These are phyloP conservation scores for Coccyzus lansbergi DNA, from an alignment of 2,797 vertebrate genomes.

Conservation along the genomic window DNA sequence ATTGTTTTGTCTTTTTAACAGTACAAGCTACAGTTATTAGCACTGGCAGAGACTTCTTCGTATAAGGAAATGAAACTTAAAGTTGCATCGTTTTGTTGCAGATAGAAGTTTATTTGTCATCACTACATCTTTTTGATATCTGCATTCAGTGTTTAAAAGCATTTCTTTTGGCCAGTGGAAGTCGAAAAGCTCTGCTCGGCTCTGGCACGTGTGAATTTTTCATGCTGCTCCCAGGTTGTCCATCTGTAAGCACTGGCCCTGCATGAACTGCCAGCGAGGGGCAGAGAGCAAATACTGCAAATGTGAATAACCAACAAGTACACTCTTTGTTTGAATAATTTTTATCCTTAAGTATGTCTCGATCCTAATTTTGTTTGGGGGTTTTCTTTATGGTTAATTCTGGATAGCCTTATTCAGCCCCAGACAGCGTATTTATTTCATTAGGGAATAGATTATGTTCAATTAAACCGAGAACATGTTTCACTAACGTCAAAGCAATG, in stretches of 20 bases:
- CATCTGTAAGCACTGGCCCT: conserved; percentile 34
- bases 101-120: background rate
- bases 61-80: background rate
- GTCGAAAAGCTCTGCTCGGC: background rate
- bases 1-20: background rate
- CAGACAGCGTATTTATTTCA: background rate
- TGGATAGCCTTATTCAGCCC: background rate
- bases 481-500: background rate
- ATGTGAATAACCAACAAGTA: background rate
- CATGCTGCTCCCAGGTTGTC: conserved; percentile 30
- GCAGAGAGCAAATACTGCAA: background rate
- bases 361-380: too few relatives aligned
- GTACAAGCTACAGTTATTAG: background rate
- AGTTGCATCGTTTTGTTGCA: background rate
- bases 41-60: background rate
- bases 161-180: conserved; percentile 28
- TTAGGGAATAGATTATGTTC: background rate
- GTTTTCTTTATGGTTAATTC: background rate
- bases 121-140: background rate
- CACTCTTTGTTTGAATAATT: background rate
- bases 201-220: background rate
- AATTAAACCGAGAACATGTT: background rate
- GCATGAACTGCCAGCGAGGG: background rate
- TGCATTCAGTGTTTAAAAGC: background rate
- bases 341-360: background rate